phyloP scores from a whole-genome alignment of 1,140 invertebrate genomes.

The Drosophila pseudoobscura region DNA sequence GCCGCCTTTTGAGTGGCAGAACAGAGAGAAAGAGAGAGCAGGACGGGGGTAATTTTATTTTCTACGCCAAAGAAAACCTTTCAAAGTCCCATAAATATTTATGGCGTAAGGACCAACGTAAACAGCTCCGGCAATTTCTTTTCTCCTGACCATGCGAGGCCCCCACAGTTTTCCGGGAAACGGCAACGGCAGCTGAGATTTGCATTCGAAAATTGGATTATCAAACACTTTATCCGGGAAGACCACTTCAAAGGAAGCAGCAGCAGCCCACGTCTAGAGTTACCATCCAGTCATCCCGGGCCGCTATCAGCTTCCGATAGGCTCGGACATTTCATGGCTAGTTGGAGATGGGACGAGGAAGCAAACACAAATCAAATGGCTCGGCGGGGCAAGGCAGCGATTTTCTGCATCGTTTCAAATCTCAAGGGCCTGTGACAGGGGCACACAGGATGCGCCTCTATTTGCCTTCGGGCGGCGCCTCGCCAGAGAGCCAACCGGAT shows the following conservation, averaged over 20 bases:
- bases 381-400: constrained; percentile 45
- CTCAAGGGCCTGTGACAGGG: constrained; percentile 52
- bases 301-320: constrained; percentile 75
- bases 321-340: constrained; percentile 72
- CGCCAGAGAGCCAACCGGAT: constrained; percentile 28
- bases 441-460: constrained; percentile 63
- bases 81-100: constrained; percentile 69
- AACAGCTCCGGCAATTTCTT: not conserved
- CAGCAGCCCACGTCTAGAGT: constrained; percentile 49
- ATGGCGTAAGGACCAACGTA: constrained; percentile 33
- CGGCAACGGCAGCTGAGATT: constrained; percentile 64
- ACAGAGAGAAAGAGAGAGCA: not conserved
- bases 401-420: constrained; percentile 68
- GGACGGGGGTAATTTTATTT: constrained; percentile 50
- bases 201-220: constrained; percentile 71
- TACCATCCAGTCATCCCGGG: constrained; percentile 28
- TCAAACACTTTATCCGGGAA: constrained; percentile 60
- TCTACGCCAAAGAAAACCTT: constrained; percentile 42
- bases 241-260: constrained; percentile 70
- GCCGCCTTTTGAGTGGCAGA: constrained; percentile 3
- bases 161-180: constrained; percentile 1
- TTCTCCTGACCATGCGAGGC: constrained; percentile 29
- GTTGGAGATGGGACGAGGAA: constrained; percentile 55
- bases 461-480: constrained; percentile 62
- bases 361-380: constrained; percentile 78